A percentile compares a stretch with the other conserved stretches of the same genome.
Conservation (phyloP, 2,888 invertebrate species). For the Andricus curvator region DNA sequence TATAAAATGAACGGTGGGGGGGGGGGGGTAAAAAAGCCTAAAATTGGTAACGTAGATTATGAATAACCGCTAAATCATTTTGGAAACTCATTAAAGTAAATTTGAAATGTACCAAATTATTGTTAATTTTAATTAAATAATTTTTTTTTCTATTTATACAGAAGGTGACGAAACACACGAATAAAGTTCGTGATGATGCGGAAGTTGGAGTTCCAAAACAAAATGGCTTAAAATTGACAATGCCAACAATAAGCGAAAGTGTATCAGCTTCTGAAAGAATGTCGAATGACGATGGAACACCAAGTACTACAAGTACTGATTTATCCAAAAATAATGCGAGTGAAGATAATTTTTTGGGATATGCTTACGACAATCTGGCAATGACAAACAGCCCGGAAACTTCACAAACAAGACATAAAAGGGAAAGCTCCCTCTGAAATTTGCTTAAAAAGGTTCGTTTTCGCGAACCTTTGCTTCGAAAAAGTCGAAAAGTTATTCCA, state of each 20-base stretch:
- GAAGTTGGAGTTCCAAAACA: constrained; percentile 62
- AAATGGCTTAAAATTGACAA: constrained; percentile 67
- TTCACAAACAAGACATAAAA: constrained; percentile 67
- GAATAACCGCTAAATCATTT: no score
- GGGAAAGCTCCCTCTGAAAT: constrained; percentile 71
- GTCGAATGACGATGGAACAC: constrained; percentile 80
- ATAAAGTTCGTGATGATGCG: constrained; percentile 65
- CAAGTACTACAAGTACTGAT: constrained; percentile 85
- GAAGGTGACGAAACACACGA: constrained; percentile 59
- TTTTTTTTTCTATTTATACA: constrained; percentile 38
- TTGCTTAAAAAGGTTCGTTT: constrained; percentile 39
- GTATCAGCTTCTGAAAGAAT: constrained; percentile 56
- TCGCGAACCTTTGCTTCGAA: constrained; percentile 14
- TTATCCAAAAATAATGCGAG: constrained; percentile 87
- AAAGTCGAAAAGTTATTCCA: constrained; percentile 29
- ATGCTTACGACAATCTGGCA: constrained; percentile 89
- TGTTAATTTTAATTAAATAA: background rate
- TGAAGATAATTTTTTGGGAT: constrained; percentile 88
- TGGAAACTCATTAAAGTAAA: no score
- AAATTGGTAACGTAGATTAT: no score
- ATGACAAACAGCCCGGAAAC: constrained; percentile 83
- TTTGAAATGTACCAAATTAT: background rate
- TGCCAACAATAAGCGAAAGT: constrained; percentile 72
- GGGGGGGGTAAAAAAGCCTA: no score
- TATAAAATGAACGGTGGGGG: no score